Base-by-base conservation (phyloP, 2,113 vertebrate species). In the Craseonycteris thonglongyai region DNA sequence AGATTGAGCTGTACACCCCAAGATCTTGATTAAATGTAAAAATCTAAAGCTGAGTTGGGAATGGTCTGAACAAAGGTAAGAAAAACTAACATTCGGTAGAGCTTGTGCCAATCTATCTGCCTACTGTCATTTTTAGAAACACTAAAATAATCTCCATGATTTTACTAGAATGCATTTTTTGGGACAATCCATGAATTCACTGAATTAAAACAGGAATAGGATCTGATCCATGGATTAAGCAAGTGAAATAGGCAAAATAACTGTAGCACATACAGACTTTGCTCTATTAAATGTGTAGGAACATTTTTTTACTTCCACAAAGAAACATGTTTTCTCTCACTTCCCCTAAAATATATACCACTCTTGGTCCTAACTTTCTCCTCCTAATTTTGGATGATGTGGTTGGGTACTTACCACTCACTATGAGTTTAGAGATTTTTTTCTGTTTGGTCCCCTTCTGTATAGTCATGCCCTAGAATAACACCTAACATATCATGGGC, bases 1-100 rank as follows among this genome's bases (percentile, higher is more conserved):
- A 76, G 51, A 82, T 3, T n/a, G 40, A 81, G 16, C 1, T 90
- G n/a, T n/a, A 59, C 45, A 93, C 54, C 59, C 54, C 54, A 63
- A 94, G 19, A 91, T 51, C 58, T n/a, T 94, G 54, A 75, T 75
- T 94, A 94, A 88, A 76, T 8, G 40, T 40, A 72, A 93, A 97
- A 94, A 75, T 22, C 49, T 33, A 93, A 91, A 63, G 68, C 54
- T 42, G 47, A 84, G 59, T 2, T 72, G 11, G 38, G 47, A 38
- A 87, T 30, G 35, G 65, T 83, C 58, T 68, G 40, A 56, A 85
- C 18, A 95, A 38, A 90, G n/a, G 24, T 49, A 96, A 93, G 45
- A 75, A 93, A 88, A 82, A 68, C 49, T 74, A 65, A 85, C 12
- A 21, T 84, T 83, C 71, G 78, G 35, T 42, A 24, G 82, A 79